phyloP scores from a whole-genome alignment of 2,888 invertebrate genomes.

The Crepidodera aurea region DNA sequence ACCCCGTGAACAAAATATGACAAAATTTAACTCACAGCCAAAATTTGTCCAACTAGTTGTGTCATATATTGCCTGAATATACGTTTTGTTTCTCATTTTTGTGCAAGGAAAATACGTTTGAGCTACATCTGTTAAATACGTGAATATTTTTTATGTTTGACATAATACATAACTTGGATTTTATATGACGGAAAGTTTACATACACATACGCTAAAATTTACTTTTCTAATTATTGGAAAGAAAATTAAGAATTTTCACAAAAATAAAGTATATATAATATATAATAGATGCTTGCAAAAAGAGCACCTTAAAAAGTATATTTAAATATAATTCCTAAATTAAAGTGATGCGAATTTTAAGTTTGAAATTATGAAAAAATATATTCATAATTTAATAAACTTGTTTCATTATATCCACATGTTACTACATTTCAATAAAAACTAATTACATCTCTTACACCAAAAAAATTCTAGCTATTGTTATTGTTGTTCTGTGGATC shows the following conservation, averaged over 20 bases:
- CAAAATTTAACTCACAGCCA: too few species aligned
- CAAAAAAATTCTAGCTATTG: too few species aligned
- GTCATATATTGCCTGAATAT: too few species aligned
- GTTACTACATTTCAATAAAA: background rate
- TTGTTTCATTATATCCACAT: background rate
- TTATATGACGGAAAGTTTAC: background rate
- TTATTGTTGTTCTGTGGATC: too few species aligned
- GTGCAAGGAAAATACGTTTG: background rate
- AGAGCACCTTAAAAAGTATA: constrained; percentile 2
- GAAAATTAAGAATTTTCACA: background rate
- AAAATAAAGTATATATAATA: background rate
- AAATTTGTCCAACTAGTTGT: too few species aligned
- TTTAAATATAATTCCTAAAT: constrained; percentile 7
- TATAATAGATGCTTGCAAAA: constrained; percentile 9
- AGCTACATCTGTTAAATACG: background rate
- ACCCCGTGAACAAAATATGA: too few species aligned
- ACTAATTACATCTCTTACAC: too few species aligned
- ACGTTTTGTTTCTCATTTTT: too few species aligned
- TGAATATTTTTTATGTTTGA: background rate
- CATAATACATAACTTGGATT: background rate
- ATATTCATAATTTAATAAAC: background rate
- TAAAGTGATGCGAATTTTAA: constrained; percentile 10
- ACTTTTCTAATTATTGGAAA: background rate
- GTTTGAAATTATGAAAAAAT: background rate
- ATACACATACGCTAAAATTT: too few species aligned